phyloP scores from a whole-genome alignment of 2,113 vertebrate genomes.

The Stercorarius parasiticus region DNA sequence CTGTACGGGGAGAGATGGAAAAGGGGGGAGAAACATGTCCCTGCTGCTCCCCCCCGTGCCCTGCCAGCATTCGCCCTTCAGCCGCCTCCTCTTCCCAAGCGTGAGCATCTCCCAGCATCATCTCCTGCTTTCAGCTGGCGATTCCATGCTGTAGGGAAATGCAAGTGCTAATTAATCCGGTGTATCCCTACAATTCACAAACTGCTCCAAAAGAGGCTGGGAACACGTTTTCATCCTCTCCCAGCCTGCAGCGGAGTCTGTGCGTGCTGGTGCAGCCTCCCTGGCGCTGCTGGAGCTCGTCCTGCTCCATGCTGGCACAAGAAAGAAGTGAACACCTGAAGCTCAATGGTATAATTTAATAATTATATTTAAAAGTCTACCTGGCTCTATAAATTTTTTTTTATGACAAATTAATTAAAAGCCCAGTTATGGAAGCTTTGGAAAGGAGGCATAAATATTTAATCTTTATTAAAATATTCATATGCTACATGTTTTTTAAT shows the following conservation, averaged over 20 bases:
- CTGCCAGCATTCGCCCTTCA: rapidly evolving
- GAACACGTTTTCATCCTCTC: rapidly evolving
- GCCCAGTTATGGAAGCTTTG: neutral
- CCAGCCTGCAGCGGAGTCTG: neutral
- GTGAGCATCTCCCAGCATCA: rapidly evolving
- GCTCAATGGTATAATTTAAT: neutral
- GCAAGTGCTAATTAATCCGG: neutral
- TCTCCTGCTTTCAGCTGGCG: neutral
- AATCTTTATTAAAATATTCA: constrained; percentile 58
- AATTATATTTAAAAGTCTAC: constrained; percentile 4
- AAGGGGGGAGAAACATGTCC: rapidly evolving
- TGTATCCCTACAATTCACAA: rapidly evolving
- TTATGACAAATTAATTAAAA: constrained; percentile 63
- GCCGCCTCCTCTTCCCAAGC: neutral
- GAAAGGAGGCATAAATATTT: constrained; percentile 50
- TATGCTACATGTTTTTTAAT: constrained; percentile 32
- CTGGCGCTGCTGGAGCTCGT: neutral
- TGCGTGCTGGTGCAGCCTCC: neutral
- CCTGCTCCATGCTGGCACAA: neutral
- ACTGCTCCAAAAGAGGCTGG: neutral
- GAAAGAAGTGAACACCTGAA: neutral
- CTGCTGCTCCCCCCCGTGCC: neutral
- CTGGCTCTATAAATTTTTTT: constrained; percentile 51
- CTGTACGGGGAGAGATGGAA: rapidly evolving
- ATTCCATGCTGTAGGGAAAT: neutral